phyloP scores from a whole-genome alignment of 2,888 invertebrate species.

The Criorhina ranunculi region DNA sequence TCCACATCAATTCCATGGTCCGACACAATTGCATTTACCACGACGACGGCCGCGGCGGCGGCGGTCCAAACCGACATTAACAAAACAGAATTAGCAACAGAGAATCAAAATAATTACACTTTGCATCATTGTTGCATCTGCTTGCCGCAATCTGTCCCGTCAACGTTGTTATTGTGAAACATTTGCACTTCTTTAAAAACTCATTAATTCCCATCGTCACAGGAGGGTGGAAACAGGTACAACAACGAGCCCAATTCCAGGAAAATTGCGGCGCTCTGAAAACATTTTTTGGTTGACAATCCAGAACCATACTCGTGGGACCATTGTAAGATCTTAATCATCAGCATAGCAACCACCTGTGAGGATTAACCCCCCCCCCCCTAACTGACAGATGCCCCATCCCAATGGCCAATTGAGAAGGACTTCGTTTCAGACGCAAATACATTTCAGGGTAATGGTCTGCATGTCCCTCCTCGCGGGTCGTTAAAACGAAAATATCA shows the following conservation, averaged over 20 bases:
- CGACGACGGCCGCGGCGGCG: too few relatives aligned
- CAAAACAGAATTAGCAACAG: neutral
- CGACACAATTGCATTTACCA: slow-evolving; percentile 27
- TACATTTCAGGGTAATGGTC: slow-evolving; percentile 29
- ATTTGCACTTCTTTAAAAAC: slow-evolving; percentile 60
- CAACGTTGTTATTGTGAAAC: slow-evolving; percentile 30
- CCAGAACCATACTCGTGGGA: neutral
- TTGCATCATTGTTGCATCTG: slow-evolving; percentile 56
- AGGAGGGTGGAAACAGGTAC: neutral
- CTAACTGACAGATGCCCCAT: slow-evolving; percentile 9
- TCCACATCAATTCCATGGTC: neutral
- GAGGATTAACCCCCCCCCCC: slow-evolving; percentile 1
- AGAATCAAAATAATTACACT: slow-evolving; percentile 32
- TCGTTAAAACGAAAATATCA: slow-evolving; percentile 6
- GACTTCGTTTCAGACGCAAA: neutral
- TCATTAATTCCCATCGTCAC: slow-evolving; percentile 32
- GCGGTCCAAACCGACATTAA: slow-evolving; percentile 9
- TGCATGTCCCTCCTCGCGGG: slow-evolving; percentile 3
- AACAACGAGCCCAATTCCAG: slow-evolving; percentile 32
- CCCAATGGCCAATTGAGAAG: neutral
- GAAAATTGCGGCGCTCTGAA: slow-evolving; percentile 40
- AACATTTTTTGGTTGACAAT: neutral
- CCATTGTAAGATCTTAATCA: slow-evolving; percentile 43
- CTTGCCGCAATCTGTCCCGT: slow-evolving; percentile 1
- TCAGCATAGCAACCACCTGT: slow-evolving; percentile 38